phyloP scores from a whole-genome alignment of 2,888 invertebrate species.

The Bugula neritina region DNA sequence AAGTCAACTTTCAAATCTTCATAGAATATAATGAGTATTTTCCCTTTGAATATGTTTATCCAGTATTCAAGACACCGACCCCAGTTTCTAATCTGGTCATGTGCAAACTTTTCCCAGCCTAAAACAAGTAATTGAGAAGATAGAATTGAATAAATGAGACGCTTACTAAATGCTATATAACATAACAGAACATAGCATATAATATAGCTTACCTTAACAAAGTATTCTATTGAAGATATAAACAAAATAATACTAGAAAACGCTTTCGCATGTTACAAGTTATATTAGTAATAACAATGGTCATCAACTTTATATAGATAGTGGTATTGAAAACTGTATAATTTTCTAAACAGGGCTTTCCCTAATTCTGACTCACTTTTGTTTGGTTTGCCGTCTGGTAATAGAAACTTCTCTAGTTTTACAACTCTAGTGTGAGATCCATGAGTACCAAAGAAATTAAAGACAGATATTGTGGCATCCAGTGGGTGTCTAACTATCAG shows the following conservation, averaged over 20 bases:
- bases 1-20: conserved; percentile 1
- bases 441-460: neutral
- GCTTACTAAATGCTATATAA: too few relatives aligned
- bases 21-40: conserved; percentile 3
- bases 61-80: neutral
- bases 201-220: too few relatives aligned
- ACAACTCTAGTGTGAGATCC: neutral
- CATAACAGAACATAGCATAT: too few relatives aligned
- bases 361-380: too few relatives aligned
- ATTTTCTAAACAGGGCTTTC: too few relatives aligned
- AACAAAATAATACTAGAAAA: too few relatives aligned
- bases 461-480: conserved; percentile 12
- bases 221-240: too few relatives aligned
- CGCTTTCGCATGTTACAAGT: too few relatives aligned
- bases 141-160: too few relatives aligned
- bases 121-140: neutral
- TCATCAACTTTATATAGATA: too few relatives aligned
- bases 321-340: too few relatives aligned
- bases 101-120: conserved; percentile 3
- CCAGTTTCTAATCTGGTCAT: conserved; percentile 19
- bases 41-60: neutral
- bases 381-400: neutral
- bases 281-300: too few relatives aligned
- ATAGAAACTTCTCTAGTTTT: neutral
- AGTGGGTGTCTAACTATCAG: neutral